Percentiles rank a stretch among this genome's conserved stretches.
These are phyloP conservation scores for Stegastes partitus DNA, from an alignment of 2,113 vertebrate species.

Conservation along the genomic window DNA sequence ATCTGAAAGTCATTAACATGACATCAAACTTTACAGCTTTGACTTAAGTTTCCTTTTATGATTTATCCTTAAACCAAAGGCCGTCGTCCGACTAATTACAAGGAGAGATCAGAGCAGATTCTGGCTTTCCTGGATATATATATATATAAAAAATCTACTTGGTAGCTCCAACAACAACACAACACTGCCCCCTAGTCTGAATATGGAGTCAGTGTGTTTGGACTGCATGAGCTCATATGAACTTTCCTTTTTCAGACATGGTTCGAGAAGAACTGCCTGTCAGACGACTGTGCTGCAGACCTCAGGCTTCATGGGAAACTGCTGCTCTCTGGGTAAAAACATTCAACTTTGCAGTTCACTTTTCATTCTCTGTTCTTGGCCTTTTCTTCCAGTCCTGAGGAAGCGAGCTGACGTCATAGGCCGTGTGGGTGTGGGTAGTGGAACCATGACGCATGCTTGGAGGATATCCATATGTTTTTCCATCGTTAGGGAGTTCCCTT, in stretches of 20 bases:
- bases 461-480: slow-evolving; percentile 79
- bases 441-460: slow-evolving; percentile 81
- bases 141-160: background rate
- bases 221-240: slow-evolving; percentile 67
- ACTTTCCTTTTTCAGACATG: slow-evolving; percentile 88
- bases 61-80: slow-evolving; percentile 43
- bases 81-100: slow-evolving; percentile 37
- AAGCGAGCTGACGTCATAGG: slow-evolving; percentile 74
- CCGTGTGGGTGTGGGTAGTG: slow-evolving; percentile 76
- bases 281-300: slow-evolving; percentile 96
- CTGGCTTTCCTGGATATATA: background rate
- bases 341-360: slow-evolving; percentile 27
- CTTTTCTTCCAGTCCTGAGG: slow-evolving; percentile 40
- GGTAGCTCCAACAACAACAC: slow-evolving; percentile 47
- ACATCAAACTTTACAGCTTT: slow-evolving; percentile 27
- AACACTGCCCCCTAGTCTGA: slow-evolving; percentile 78
- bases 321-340: slow-evolving; percentile 91
- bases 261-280: slow-evolving; percentile 98
- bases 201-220: slow-evolving; percentile 17
- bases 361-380: slow-evolving; percentile 30
- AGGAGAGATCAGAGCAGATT: slow-evolving; percentile 37
- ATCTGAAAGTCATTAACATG: slow-evolving; percentile 42
- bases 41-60: slow-evolving; percentile 53
- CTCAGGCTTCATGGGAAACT: slow-evolving; percentile 92
- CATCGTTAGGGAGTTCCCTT: slow-evolving; percentile 70